Conservation (phyloP, 2,113 vertebrate genomes). For the Noturus placidus region DNA sequence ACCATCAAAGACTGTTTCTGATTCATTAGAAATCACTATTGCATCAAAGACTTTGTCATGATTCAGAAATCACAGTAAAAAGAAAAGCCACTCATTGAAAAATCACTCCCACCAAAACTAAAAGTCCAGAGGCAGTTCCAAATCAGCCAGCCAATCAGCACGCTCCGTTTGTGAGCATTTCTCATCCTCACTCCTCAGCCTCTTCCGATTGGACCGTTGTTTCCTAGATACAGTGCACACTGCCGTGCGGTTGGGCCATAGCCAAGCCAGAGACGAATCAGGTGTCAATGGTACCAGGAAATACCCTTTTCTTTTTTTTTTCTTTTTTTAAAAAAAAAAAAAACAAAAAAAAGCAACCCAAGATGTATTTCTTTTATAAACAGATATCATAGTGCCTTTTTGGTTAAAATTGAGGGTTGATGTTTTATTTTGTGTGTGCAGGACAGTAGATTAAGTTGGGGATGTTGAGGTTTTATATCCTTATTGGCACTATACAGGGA, state of each 20-base stretch:
- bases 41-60: conserved; percentile 35
- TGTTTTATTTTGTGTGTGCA: conserved; percentile 19
- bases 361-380: conserved; percentile 64
- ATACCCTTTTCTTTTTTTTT: conserved; percentile 74
- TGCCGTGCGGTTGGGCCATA: conserved; percentile 88
- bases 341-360: conserved; percentile 32
- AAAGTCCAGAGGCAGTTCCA: conserved; percentile 75
- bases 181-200: conserved; percentile 81
- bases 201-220: conserved; percentile 91
- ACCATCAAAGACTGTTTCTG: conserved; percentile 39
- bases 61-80: not conserved
- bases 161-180: conserved; percentile 77
- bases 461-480: conserved; percentile 21
- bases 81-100: not conserved
- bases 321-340: no score
- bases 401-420: conserved; percentile 20
- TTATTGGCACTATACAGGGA: conserved; percentile 8
- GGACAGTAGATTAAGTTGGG: conserved; percentile 22
- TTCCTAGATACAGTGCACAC: conserved; percentile 93
- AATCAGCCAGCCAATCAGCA: conserved; percentile 77
- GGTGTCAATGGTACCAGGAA: conserved; percentile 95
- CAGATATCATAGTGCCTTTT: conserved; percentile 17
- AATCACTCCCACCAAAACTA: conserved; percentile 4
- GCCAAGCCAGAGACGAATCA: conserved; percentile 85
- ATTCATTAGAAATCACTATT: not conserved